A percentile compares a stretch with the other conserved stretches of the same genome.
phyloP scores from a whole-genome alignment of 2,888 invertebrate genomes.

The Cordilura impudica region DNA sequence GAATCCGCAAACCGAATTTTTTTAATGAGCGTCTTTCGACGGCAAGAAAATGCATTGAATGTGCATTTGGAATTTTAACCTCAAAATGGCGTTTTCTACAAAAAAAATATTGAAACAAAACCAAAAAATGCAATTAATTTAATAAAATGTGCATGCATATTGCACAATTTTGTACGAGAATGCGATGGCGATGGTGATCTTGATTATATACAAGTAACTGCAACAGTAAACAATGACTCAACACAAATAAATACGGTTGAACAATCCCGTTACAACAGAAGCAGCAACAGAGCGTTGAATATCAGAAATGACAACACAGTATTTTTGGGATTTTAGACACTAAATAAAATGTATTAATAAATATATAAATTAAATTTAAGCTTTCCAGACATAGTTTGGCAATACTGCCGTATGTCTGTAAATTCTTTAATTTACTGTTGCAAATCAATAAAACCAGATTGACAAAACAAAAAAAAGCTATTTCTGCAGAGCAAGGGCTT shows the following conservation, averaged over 20 bases:
- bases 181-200: slow-evolving; percentile 33
- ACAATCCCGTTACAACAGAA: neutral
- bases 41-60: neutral
- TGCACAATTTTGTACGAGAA: slow-evolving; percentile 50
- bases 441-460: too few species aligned
- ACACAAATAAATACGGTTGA: slow-evolving; percentile 12
- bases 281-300: neutral
- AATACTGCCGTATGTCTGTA: too few species aligned
- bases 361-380: too few species aligned
- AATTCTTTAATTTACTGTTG: too few species aligned
- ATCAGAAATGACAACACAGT: neutral
- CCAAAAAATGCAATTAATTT: too few species aligned
- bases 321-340: too few species aligned
- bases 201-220: slow-evolving; percentile 36
- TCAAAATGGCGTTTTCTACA: too few species aligned
- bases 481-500: too few species aligned
- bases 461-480: too few species aligned
- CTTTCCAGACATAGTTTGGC: too few species aligned
- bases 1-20: slow-evolving; percentile 12
- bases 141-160: slow-evolving; percentile 24
- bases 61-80: neutral
- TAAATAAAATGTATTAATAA: too few species aligned
- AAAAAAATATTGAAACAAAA: too few species aligned
- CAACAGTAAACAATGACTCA: slow-evolving; percentile 32
- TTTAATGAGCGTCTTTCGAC: slow-evolving; percentile 4